These are phyloP conservation scores for Diachasmimorpha longicaudata DNA, from an alignment of 1,140 invertebrate genomes.

Conservation along the genomic window DNA sequence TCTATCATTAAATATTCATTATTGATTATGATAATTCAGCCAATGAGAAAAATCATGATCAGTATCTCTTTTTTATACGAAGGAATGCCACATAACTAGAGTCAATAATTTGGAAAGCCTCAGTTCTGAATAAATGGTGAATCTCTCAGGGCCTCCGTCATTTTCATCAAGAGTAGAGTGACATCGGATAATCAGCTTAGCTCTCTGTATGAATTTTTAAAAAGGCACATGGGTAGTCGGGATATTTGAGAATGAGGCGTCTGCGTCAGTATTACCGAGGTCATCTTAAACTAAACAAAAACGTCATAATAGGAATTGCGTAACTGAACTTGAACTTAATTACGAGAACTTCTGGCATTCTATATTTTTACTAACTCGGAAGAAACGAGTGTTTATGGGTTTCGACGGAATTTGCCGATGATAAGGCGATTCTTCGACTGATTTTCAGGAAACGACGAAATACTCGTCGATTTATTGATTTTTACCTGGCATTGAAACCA, in stretches of 20 bases:
- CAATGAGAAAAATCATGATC: too few species aligned
- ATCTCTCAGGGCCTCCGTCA: too few species aligned
- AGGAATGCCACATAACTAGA: too few species aligned
- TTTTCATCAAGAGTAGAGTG: not conserved
- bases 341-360: not conserved
- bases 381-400: not conserved
- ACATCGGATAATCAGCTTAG: not conserved
- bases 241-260: not conserved
- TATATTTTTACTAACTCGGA: not conserved
- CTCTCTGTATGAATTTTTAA: slow-evolving; percentile 6
- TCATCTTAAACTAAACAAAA: slow-evolving; percentile 26
- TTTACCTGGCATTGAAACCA: not conserved
- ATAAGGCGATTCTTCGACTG: not conserved
- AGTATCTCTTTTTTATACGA: too few species aligned
- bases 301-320: slow-evolving; percentile 27
- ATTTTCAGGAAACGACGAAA: not conserved
- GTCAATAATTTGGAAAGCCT: too few species aligned
- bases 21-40: too few species aligned
- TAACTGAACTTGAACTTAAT: slow-evolving; percentile 16
- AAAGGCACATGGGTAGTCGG: not conserved
- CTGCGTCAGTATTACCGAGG: slow-evolving; percentile 15
- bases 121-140: too few species aligned
- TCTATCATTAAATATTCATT: not conserved
- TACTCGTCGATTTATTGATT: not conserved
- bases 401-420: too few species aligned